phyloP scores from a whole-genome alignment of 1,140 invertebrate species.

The Conopomorpha cramerella region DNA sequence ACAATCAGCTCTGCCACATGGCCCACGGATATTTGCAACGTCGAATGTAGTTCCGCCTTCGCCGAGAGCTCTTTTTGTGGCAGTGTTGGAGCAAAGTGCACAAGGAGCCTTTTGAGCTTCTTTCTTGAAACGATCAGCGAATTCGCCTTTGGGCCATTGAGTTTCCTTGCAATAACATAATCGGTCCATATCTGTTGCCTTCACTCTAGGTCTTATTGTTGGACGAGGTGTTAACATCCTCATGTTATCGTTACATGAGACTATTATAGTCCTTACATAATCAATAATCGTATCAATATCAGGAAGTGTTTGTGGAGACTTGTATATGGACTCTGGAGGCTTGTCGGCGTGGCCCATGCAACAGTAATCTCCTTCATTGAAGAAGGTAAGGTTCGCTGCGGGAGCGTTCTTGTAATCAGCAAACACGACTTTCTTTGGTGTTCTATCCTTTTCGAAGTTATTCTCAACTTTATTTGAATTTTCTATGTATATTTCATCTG shows the following conservation, averaged over 20 bases:
- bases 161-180: constrained; percentile 43
- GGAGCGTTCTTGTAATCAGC: constrained; percentile 48
- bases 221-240: constrained; percentile 46
- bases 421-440: constrained; percentile 24
- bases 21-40: constrained; percentile 43
- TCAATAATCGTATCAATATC: constrained; percentile 41
- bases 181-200: constrained; percentile 45
- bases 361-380: constrained; percentile 38
- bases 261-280: constrained; percentile 42
- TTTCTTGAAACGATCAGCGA: constrained; percentile 31
- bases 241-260: constrained; percentile 53
- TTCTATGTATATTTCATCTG: constrained; percentile 33
- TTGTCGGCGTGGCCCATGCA: constrained; percentile 41
- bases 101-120: constrained; percentile 28
- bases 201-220: constrained; percentile 32
- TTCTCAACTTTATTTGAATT: constrained; percentile 40
- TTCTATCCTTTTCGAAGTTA: constrained; percentile 33
- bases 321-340: constrained; percentile 34
- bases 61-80: constrained; percentile 16
- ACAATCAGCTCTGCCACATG: constrained; percentile 44
- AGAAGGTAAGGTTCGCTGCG: constrained; percentile 32
- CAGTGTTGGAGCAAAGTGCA: constrained; percentile 27
- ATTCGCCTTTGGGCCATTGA: constrained; percentile 27
- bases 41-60: constrained; percentile 23
- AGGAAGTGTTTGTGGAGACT: constrained; percentile 28